Percentiles rank a stretch among this genome's conserved stretches.
These are phyloP conservation scores for Notechis scutatus DNA, from an alignment of 2,113 vertebrate species.

Conservation along the genomic window DNA sequence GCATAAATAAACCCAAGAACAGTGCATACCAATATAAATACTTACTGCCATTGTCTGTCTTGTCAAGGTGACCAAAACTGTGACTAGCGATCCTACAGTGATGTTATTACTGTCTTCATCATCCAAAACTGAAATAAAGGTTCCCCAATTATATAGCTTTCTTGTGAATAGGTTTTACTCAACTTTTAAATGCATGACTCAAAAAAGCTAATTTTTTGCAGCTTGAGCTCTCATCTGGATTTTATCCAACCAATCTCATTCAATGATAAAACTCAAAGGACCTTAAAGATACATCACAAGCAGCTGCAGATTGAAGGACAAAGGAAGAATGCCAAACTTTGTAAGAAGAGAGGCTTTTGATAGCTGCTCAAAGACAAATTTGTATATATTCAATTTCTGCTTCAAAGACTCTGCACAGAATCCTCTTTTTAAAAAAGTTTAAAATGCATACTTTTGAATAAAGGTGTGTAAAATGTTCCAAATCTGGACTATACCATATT, in stretches of 20 bases:
- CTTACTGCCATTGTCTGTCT: slow-evolving; percentile 94
- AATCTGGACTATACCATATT: background rate
- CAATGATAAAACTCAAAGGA: background rate
- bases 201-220: slow-evolving; percentile 6
- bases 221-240: background rate
- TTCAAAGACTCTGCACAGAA: background rate
- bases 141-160: background rate
- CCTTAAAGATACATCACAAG: background rate
- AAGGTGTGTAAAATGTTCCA: background rate
- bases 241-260: background rate
- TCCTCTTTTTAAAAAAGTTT: background rate
- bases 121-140: slow-evolving; percentile 80
- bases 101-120: slow-evolving; percentile 99
- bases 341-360: background rate
- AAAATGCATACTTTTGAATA: background rate
- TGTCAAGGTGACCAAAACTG: slow-evolving; percentile 89
- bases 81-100: slow-evolving; percentile 95
- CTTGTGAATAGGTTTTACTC: background rate
- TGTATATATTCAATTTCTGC: background rate
- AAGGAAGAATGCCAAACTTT: background rate
- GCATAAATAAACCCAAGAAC: background rate
- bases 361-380: background rate
- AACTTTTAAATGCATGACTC: background rate
- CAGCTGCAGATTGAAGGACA: background rate
- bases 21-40: slow-evolving; percentile 24